Percentiles rank a stretch among this genome's conserved stretches.
These are phyloP conservation scores for Eupithecia inturbata DNA, from an alignment of 2,888 invertebrate genomes.

Conservation along the genomic window DNA sequence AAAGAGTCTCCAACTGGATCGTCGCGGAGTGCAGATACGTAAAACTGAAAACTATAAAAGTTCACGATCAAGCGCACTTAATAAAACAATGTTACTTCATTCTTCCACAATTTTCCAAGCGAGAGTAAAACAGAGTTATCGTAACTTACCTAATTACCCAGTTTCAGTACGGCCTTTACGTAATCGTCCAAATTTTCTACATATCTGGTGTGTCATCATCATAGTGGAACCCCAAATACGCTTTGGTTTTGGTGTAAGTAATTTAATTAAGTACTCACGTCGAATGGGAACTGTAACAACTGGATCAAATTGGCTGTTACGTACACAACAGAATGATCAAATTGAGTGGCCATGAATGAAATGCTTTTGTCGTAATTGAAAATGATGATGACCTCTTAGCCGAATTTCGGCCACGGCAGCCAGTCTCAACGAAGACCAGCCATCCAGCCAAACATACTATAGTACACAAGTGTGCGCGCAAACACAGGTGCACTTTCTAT, in stretches of 20 bases:
- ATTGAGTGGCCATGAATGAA: constrained; percentile 9
- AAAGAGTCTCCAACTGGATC: neutral
- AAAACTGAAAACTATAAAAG: neutral
- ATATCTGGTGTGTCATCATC: constrained; percentile 37
- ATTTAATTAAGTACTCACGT: constrained; percentile 27
- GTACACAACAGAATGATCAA: constrained; percentile 24
- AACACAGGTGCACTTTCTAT: no score
- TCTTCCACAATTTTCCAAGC: constrained; percentile 10
- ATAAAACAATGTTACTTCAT: constrained; percentile 1
- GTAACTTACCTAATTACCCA: constrained; percentile 44
- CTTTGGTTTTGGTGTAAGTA: constrained; percentile 29
- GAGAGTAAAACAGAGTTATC: constrained; percentile 28
- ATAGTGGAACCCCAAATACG: constrained; percentile 28
- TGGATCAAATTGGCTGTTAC: constrained; percentile 30
- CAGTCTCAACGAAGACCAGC: no score
- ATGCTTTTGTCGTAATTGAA: constrained; percentile 5
- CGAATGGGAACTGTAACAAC: constrained; percentile 26
- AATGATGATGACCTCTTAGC: no score
- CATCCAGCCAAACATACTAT: no score
- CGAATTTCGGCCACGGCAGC: no score
- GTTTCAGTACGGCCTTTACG: constrained; percentile 32
- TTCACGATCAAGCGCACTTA: neutral
- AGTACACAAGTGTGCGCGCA: no score
- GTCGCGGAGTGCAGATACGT: neutral
- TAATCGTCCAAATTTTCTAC: constrained; percentile 30